Percentiles rank a stretch among this genome's conserved stretches.
phyloP scores from a whole-genome alignment of 2,888 invertebrate genomes.

The Podotricha telesiphe region DNA sequence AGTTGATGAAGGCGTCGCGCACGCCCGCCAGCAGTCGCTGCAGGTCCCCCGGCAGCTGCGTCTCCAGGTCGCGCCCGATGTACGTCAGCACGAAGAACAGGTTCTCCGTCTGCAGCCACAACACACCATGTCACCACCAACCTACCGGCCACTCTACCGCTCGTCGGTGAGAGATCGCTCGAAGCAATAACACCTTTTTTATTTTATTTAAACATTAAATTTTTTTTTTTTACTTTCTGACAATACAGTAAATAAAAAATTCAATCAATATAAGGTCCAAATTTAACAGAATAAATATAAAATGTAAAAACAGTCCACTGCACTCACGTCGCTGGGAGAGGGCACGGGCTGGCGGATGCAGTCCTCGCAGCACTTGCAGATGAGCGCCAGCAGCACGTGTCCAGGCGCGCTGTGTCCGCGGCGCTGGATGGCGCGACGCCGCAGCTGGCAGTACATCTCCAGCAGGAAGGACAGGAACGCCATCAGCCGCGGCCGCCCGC shows the following conservation, averaged over 20 bases:
- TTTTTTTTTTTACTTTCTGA: no score
- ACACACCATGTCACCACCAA: background rate
- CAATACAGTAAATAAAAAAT: no score
- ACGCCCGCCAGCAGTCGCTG: slow-evolving; percentile 91
- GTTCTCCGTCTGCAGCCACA: slow-evolving; percentile 88
- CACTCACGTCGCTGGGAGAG: slow-evolving; percentile 89
- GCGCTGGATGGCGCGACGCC: slow-evolving; percentile 86
- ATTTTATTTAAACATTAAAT: no score
- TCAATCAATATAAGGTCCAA: no score
- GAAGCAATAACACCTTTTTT: no score
- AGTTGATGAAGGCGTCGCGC: slow-evolving; percentile 92
- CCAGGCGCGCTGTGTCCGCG: slow-evolving; percentile 77
- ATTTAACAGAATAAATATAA: no score
- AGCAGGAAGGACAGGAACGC: slow-evolving; percentile 95
- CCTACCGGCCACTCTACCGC: no score
- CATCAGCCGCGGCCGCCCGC: slow-evolving; percentile 87
- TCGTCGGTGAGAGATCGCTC: no score
- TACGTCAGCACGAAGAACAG: slow-evolving; percentile 94
- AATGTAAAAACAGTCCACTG: no score
- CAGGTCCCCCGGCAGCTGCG: slow-evolving; percentile 90
- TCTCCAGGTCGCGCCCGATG: slow-evolving; percentile 93
- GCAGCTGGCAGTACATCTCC: slow-evolving; percentile 95
- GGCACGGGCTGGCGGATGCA: slow-evolving; percentile 92
- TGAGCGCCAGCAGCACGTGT: slow-evolving; percentile 90
- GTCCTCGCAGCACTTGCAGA: slow-evolving; percentile 95